Evolutionary conservation across 2,888 invertebrate genomes (phyloP).

Genomic region (Microdon myrmicae): DNA sequence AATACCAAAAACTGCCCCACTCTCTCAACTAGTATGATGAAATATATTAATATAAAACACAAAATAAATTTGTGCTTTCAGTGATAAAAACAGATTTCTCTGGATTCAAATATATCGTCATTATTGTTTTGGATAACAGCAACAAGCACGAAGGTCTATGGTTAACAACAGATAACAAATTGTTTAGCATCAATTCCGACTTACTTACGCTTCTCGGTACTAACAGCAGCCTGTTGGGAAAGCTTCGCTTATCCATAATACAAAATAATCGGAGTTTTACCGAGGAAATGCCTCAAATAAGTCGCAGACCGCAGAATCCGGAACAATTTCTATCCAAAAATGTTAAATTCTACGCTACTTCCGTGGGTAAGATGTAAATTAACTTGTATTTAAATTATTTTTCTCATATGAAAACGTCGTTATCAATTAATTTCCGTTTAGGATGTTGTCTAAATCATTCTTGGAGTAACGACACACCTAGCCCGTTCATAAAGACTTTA

Average conservation of each 20-base stretch:
- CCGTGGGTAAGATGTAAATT: constrained; percentile 15
- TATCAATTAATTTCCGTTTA: neutral
- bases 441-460: constrained; percentile 4
- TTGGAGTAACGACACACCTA: constrained; percentile 1
- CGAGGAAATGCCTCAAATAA: neutral
- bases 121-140: constrained; percentile 25
- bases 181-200: constrained; percentile 13
- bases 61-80: neutral
- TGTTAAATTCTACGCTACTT: constrained; percentile 15
- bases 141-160: constrained; percentile 16
- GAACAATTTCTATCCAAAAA: neutral
- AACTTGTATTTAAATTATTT: neutral
- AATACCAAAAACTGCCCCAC: too few species aligned
- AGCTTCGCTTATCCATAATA: constrained; percentile 21
- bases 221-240: constrained; percentile 2
- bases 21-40: too few species aligned
- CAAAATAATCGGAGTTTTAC: constrained; percentile 20
- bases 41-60: too few species aligned
- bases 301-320: neutral
- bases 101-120: constrained; percentile 17
- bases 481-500: constrained; percentile 16
- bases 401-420: too few species aligned
- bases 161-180: constrained; percentile 6
- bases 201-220: constrained; percentile 1
- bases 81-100: constrained; percentile 7